A percentile compares a stretch with the other conserved stretches of the same genome.
These are phyloP conservation scores for Cathartes aura DNA, from an alignment of 2,113 vertebrate genomes.

Conservation along the genomic window DNA sequence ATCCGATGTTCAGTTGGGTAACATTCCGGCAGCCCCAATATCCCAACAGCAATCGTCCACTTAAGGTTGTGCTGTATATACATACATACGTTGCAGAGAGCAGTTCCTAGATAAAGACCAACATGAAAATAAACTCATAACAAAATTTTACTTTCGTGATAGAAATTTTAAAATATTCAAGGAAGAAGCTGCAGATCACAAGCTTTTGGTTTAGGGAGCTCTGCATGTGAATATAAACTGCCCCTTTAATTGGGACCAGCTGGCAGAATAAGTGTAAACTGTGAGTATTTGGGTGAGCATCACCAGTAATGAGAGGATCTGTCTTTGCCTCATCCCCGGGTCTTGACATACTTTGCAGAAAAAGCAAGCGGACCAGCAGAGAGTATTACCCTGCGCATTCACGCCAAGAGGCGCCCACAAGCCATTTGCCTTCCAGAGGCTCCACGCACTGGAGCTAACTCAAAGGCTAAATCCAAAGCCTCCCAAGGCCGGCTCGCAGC, in stretches of 20 bases:
- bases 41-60: background rate
- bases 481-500: background rate
- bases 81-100: accelerated
- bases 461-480: accelerated
- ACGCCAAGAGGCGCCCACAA: accelerated
- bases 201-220: background rate
- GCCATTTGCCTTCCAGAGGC: background rate
- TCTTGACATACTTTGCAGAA: accelerated
- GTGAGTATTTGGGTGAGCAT: accelerated
- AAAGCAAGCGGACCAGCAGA: accelerated
- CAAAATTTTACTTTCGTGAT: accelerated
- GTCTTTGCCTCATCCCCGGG: background rate
- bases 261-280: accelerated
- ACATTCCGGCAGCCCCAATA: background rate
- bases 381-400: accelerated
- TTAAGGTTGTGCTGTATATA: background rate
- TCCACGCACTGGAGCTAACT: accelerated
- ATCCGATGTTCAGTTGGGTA: accelerated
- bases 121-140: background rate
- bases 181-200: background rate
- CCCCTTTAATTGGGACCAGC: accelerated
- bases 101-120: background rate
- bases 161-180: background rate
- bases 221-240: accelerated
- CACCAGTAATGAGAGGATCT: accelerated